phyloP scores from a whole-genome alignment of 1,140 invertebrate species.

The Luehdorfia chinensis region DNA sequence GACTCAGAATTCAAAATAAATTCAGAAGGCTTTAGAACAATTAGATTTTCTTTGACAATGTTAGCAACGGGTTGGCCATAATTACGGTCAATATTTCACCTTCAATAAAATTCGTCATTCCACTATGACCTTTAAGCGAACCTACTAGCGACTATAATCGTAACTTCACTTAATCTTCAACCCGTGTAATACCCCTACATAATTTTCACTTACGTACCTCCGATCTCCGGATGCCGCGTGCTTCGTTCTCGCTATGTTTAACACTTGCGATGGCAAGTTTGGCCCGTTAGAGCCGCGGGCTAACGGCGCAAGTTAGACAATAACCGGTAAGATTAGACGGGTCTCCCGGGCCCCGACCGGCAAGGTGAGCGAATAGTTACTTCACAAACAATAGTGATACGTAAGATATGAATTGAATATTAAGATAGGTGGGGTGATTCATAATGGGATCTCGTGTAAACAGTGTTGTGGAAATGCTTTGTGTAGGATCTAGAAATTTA shows the following conservation, averaged over 20 bases:
- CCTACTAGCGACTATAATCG: background rate
- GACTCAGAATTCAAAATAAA: too few species aligned
- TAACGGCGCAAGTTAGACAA: constrained; percentile 42
- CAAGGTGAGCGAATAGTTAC: constrained; percentile 20
- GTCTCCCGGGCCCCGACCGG: constrained; percentile 3
- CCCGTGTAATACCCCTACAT: constrained; percentile 1
- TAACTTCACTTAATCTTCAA: background rate
- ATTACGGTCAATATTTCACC: background rate
- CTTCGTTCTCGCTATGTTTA: constrained; percentile 23
- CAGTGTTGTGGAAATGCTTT: too few species aligned
- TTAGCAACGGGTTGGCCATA: too few species aligned
- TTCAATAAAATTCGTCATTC: background rate
- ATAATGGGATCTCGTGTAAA: background rate
- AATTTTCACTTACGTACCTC: constrained; percentile 11
- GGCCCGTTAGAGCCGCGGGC: constrained; percentile 21
- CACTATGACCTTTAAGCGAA: background rate
- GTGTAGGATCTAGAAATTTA: too few species aligned
- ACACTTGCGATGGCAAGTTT: constrained; percentile 21
- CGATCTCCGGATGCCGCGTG: constrained; percentile 12
- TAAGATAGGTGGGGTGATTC: constrained; percentile 16
- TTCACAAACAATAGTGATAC: too few species aligned
- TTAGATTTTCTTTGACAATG: too few species aligned
- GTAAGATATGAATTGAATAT: constrained; percentile 24
- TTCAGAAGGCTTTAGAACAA: too few species aligned
- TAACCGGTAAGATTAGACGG: constrained; percentile 37